Conservation (phyloP, 1,140 invertebrate genomes). For the Drosophila tani region DNA sequence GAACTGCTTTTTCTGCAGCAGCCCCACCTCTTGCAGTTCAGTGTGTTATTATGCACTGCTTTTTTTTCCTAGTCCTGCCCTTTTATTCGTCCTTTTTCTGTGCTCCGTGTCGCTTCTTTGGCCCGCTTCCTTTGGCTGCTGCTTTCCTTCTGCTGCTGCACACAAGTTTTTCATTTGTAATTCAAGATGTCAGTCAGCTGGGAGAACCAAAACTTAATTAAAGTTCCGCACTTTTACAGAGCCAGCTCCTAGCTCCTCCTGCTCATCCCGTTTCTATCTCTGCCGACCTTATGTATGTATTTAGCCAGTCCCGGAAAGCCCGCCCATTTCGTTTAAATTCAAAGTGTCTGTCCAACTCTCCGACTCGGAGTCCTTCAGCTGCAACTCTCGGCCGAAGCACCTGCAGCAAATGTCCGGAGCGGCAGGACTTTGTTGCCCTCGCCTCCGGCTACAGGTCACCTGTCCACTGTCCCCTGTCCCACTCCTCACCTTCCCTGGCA, state of each 20-base stretch:
- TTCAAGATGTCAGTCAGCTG: slow-evolving; percentile 83
- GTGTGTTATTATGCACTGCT: slow-evolving; percentile 77
- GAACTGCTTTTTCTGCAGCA: slow-evolving; percentile 39
- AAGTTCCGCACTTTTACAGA: slow-evolving; percentile 78
- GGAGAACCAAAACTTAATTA: slow-evolving; percentile 83
- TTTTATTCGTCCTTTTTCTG: slow-evolving; percentile 19
- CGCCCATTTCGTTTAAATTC: slow-evolving; percentile 53
- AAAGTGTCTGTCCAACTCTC: slow-evolving; percentile 38
- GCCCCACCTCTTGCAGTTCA: slow-evolving; percentile 68
- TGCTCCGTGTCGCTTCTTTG: slow-evolving; percentile 38
- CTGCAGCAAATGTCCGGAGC: slow-evolving; percentile 62
- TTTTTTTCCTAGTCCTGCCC: slow-evolving; percentile 41
- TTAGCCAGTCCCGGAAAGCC: slow-evolving; percentile 42
- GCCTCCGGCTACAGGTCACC: slow-evolving; percentile 24
- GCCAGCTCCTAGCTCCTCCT: slow-evolving; percentile 19
- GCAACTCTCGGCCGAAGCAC: slow-evolving; percentile 57
- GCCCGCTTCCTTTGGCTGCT: slow-evolving; percentile 42
- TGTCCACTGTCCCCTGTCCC: background rate
- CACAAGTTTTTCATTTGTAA: slow-evolving; percentile 84
- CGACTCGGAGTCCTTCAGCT: slow-evolving; percentile 47
- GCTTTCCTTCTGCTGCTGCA: slow-evolving; percentile 64
- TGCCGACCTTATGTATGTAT: slow-evolving; percentile 62
- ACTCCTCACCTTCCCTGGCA: background rate
- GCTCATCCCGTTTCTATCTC: slow-evolving; percentile 17
- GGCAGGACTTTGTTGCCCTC: slow-evolving; percentile 63